Percentiles rank a stretch among this genome's conserved stretches.
phyloP scores from a whole-genome alignment of 2,888 invertebrate species.

The Caenorhabditis sulstoni region DNA sequence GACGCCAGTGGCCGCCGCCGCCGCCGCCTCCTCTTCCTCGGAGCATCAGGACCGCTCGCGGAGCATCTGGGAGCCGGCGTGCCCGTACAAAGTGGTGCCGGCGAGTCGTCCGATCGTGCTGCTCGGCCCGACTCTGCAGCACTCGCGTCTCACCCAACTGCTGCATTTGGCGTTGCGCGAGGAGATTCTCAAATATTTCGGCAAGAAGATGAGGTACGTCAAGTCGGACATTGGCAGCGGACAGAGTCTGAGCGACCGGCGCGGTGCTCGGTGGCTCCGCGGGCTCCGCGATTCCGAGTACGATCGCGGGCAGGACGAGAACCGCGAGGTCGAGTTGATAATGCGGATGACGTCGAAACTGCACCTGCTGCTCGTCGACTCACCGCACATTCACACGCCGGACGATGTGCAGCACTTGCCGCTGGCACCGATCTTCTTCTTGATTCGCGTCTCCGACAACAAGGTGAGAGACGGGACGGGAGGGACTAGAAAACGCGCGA shows the following conservation, averaged over 20 bases:
- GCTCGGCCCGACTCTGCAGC: slow-evolving; percentile 87
- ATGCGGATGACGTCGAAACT: slow-evolving; percentile 65
- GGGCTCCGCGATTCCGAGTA: slow-evolving; percentile 48
- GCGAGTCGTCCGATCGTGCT: slow-evolving; percentile 98
- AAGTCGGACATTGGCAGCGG: slow-evolving; percentile 61
- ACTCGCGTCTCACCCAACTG: slow-evolving; percentile 62
- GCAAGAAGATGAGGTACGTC: slow-evolving; percentile 49
- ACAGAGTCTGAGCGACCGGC: slow-evolving; percentile 39
- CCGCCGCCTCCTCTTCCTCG: too few relatives aligned
- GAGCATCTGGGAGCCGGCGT: slow-evolving; percentile 86
- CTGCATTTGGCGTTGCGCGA: slow-evolving; percentile 64
- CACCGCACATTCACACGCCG: slow-evolving; percentile 70
- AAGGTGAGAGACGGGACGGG: slow-evolving; percentile 52
- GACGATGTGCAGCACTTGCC: slow-evolving; percentile 64
- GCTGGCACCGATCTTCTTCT: slow-evolving; percentile 69
- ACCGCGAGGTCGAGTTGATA: slow-evolving; percentile 61
- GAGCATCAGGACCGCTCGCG: slow-evolving; percentile 41
- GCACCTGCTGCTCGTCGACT: slow-evolving; percentile 66
- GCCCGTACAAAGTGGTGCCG: slow-evolving; percentile 98
- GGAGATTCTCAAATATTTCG: slow-evolving; percentile 63
- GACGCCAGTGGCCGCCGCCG: slow-evolving; percentile 21
- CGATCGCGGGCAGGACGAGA: slow-evolving; percentile 52
- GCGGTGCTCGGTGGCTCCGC: slow-evolving; percentile 49
- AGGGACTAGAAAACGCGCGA: too few relatives aligned
- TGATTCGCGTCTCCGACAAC: slow-evolving; percentile 68